These are phyloP conservation scores for Biston betularia DNA, from an alignment of 2,888 invertebrate genomes.

Conservation along the genomic window DNA sequence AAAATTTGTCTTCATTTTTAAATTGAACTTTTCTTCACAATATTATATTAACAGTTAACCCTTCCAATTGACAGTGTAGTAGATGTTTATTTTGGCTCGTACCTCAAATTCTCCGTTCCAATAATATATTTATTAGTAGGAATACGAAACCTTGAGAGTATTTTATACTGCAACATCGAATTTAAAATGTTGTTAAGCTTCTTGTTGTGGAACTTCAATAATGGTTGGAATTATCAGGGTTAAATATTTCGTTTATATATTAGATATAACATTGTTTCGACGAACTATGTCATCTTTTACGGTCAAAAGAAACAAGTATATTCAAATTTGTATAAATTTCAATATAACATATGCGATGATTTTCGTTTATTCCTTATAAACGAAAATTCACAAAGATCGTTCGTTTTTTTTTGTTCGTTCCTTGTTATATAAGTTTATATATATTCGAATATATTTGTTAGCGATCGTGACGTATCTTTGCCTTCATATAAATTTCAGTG, in stretches of 20 bases:
- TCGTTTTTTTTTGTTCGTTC: too few species aligned
- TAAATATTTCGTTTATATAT: conserved; percentile 76
- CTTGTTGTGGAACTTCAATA: conserved; percentile 76
- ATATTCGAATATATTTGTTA: background rate
- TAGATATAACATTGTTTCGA: conserved; percentile 52
- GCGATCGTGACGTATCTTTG: conserved; percentile 41
- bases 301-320: conserved; percentile 1
- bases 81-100: conserved; percentile 9
- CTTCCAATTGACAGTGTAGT: background rate
- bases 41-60: background rate
- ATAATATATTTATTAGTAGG: conserved; percentile 62
- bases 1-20: conserved; percentile 3
- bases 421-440: background rate
- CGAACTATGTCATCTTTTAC: conserved; percentile 50
- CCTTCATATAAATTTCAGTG: conserved; percentile 63
- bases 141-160: conserved; percentile 67
- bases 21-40: background rate
- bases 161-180: conserved; percentile 79
- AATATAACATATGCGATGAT: too few species aligned
- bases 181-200: conserved; percentile 81
- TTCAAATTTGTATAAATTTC: conserved; percentile 3
- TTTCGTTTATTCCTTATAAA: too few species aligned
- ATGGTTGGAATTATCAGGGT: conserved; percentile 85
- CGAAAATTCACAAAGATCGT: too few species aligned
- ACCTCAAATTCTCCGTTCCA: conserved; percentile 6